Conservation (phyloP, 1,140 invertebrate genomes). For the Hylyphantes graminicola region DNA sequence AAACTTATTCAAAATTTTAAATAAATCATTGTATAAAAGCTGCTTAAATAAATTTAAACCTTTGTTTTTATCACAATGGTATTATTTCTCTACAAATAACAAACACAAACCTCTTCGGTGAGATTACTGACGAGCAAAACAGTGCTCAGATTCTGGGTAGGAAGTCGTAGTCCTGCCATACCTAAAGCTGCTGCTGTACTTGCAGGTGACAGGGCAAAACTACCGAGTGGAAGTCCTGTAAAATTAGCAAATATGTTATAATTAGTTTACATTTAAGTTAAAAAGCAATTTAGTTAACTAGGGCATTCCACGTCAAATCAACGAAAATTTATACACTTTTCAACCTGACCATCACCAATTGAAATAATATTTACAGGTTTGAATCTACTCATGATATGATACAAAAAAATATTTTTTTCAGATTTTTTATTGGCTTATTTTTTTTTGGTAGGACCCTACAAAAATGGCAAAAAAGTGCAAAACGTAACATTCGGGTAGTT, state of each 20-base stretch:
- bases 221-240: conserved; percentile 53
- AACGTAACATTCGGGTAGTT: too few species aligned
- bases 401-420: too few species aligned
- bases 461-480: too few species aligned
- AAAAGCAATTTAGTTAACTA: too few species aligned
- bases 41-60: background rate
- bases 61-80: background rate
- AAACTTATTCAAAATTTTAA: conserved; percentile 1
- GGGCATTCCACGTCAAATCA: too few species aligned
- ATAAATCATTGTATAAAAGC: background rate
- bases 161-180: conserved; percentile 72
- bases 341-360: too few species aligned
- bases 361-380: too few species aligned
- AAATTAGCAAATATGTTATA: background rate
- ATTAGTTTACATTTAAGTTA: too few species aligned
- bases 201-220: conserved; percentile 60
- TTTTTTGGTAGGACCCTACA: too few species aligned
- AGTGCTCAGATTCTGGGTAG: conserved; percentile 83
- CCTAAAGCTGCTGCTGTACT: conserved; percentile 59
- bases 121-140: conserved; percentile 68
- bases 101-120: conserved; percentile 63
- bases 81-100: background rate
- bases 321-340: too few species aligned
- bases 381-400: too few species aligned
- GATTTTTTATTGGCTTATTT: too few species aligned